phyloP scores from a whole-genome alignment of 1,140 invertebrate genomes.

The Episyrphus balteatus region DNA sequence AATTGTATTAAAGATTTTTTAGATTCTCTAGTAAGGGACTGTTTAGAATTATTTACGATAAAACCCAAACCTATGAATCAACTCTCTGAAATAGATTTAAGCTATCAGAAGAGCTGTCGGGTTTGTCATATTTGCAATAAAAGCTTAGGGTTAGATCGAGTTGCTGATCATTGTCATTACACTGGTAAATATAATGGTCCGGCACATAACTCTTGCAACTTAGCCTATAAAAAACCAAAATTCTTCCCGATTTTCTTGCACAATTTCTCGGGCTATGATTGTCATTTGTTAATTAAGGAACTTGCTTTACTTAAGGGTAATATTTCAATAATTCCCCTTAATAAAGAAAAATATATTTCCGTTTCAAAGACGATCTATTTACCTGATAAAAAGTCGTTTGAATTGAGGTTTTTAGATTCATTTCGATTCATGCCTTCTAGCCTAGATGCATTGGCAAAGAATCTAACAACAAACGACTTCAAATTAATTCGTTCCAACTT shows the following conservation, averaged over 20 bases:
- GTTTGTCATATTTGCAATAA: slow-evolving; percentile 26
- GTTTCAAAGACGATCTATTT: slow-evolving; percentile 11
- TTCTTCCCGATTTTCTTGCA: slow-evolving; percentile 34
- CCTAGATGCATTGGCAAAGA: slow-evolving; percentile 14
- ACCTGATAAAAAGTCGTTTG: slow-evolving; percentile 5
- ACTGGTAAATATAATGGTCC: too few species aligned
- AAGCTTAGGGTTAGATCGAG: slow-evolving; percentile 11
- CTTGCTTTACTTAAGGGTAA: too few species aligned
- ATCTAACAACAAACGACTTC: slow-evolving; percentile 20
- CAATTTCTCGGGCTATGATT: slow-evolving; percentile 29
- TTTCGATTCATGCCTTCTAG: slow-evolving; percentile 21
- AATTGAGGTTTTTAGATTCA: slow-evolving; percentile 28
- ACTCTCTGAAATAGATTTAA: slow-evolving; percentile 9
- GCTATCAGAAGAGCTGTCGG: slow-evolving; percentile 1
- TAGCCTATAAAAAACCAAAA: slow-evolving; percentile 14
- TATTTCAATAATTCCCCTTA: too few species aligned
- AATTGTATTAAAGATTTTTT: slow-evolving; percentile 20
- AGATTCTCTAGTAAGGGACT: slow-evolving; percentile 11
- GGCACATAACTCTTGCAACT: too few species aligned
- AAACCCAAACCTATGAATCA: slow-evolving; percentile 12
- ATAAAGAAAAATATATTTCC: slow-evolving; percentile 27
- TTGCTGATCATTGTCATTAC: slow-evolving; percentile 28
- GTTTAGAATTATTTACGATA: slow-evolving; percentile 10
- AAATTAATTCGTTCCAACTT: slow-evolving; percentile 14
- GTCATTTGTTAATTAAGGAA: slow-evolving; percentile 30